phyloP scores from a whole-genome alignment of 1,140 invertebrate species.

The Formica exsecta region DNA sequence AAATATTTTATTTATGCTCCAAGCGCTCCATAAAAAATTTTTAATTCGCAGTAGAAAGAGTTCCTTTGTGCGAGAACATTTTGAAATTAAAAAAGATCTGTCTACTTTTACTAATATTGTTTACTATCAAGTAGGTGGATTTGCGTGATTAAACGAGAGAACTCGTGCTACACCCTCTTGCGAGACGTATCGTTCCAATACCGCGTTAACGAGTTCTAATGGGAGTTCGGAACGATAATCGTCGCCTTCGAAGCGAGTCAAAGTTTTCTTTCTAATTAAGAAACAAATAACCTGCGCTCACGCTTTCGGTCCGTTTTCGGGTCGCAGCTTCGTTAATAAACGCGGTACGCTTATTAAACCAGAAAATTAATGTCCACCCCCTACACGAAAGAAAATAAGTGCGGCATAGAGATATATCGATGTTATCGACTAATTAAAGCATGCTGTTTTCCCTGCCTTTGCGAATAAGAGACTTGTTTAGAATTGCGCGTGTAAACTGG shows the following conservation, averaged over 20 bases:
- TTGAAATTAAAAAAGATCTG: conserved; percentile 28
- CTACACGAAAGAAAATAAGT: conserved; percentile 68
- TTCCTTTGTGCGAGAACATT: not conserved
- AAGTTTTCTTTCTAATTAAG: conserved; percentile 86
- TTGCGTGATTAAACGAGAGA: conserved; percentile 75
- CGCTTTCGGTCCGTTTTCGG: conserved; percentile 81
- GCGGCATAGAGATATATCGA: conserved; percentile 64
- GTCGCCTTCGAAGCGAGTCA: conserved; percentile 80
- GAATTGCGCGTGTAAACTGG: not conserved
- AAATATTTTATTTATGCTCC: conserved; percentile 30
- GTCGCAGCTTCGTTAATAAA: conserved; percentile 81
- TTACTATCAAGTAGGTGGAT: conserved; percentile 51
- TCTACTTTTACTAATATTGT: conserved; percentile 49
- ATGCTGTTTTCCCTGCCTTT: not conserved
- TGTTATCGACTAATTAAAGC: conserved; percentile 76
- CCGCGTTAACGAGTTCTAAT: conserved; percentile 85
- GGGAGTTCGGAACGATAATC: conserved; percentile 85
- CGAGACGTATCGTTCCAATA: conserved; percentile 85
- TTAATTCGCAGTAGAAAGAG: conserved; percentile 12
- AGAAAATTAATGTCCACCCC: conserved; percentile 81
- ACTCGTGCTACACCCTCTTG: conserved; percentile 76
- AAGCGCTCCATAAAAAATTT: conserved; percentile 13
- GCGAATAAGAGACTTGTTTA: not conserved
- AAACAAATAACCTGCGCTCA: conserved; percentile 84
- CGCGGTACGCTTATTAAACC: conserved; percentile 82